A percentile compares a stretch with the other conserved stretches of the same genome.
These are phyloP conservation scores for Solea senegalensis DNA, from an alignment of 2,113 vertebrate species.

Conservation along the genomic window DNA sequence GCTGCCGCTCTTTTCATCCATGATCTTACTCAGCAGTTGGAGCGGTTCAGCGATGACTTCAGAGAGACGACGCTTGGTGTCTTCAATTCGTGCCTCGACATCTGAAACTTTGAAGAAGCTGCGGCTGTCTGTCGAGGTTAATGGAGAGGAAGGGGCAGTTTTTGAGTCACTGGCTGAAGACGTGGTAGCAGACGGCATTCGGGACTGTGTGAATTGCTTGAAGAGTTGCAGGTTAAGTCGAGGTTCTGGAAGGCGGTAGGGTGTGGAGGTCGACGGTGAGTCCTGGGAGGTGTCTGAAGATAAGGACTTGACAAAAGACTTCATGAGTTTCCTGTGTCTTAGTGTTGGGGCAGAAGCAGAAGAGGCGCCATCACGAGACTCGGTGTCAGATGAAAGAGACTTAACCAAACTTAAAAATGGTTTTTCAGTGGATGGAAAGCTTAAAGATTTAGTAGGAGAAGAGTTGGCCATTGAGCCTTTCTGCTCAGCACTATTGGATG, in stretches of 20 bases:
- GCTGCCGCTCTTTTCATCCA: slow-evolving; percentile 90
- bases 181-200: slow-evolving; percentile 65
- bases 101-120: slow-evolving; percentile 96
- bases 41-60: slow-evolving; percentile 96
- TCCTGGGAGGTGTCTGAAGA: slow-evolving; percentile 92
- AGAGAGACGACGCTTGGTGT: slow-evolving; percentile 94
- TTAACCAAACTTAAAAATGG: slow-evolving; percentile 89
- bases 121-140: slow-evolving; percentile 91
- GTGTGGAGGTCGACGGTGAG: slow-evolving; percentile 59
- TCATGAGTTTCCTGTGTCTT: slow-evolving; percentile 92
- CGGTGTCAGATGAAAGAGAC: slow-evolving; percentile 90
- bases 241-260: slow-evolving; percentile 86
- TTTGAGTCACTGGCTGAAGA: slow-evolving; percentile 86
- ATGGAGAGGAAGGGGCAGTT: slow-evolving; percentile 92
- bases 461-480: slow-evolving; percentile 79
- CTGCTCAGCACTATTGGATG: slow-evolving; percentile 78
- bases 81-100: slow-evolving; percentile 95
- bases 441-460: slow-evolving; percentile 86
- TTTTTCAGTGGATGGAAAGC: slow-evolving; percentile 82
- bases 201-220: slow-evolving; percentile 94
- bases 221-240: slow-evolving; percentile 96
- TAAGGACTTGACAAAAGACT: slow-evolving; percentile 93
- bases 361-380: slow-evolving; percentile 84
- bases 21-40: slow-evolving; percentile 95
- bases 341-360: slow-evolving; percentile 75